Evolutionary conservation across 2,113 vertebrate genomes (phyloP), one percentile per base, ranked within the genome.

Genomic region (Atherinomorus stipes): DNA sequence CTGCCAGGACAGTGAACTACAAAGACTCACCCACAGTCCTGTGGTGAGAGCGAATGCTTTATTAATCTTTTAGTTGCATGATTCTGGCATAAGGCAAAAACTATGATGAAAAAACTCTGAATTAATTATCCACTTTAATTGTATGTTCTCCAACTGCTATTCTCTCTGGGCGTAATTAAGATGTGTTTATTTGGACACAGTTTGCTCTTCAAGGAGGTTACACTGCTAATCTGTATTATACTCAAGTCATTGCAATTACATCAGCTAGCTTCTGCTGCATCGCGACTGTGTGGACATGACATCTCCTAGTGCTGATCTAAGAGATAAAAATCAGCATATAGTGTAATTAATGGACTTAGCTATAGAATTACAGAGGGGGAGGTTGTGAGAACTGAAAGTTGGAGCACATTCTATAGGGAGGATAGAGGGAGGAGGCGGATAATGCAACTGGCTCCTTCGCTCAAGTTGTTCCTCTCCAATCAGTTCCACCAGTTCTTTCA

Each of bases 151-250:
- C 85, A 80, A 90, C 75, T 86, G 74, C 31, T 89, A 88, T 88
- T 90, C 89, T 88, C 93, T 71, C 63, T 45, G 86, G 90, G 88
- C 76, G 71, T 90, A 90, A 93, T 93, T 93, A 93, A 83, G 75
- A 91, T 72, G 85, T 90, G 88, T 92, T 93, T 92, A 93, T 93
- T 92, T 91, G 83, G 84, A 90, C 86, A 92, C 90, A 84, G 81
- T 89, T 90, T 92, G 75, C 69, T 88, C 87, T 91, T 93, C 81
- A 90, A 92, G 85, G 85, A 89, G 85, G 87, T 86, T 89, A 89
- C 90, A 67, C 70, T 79, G 81, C 85, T 91, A 91, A 93, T 92
- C 91, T 85, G 80, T 89, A 92, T 92, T 84, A 91, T 86, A 77
- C 88, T 90, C 77, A 76, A 90, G 87, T 88, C 88, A 69, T 71